Conservation (phyloP, 2,888 invertebrate genomes). For the Agriopis aurantiaria region DNA sequence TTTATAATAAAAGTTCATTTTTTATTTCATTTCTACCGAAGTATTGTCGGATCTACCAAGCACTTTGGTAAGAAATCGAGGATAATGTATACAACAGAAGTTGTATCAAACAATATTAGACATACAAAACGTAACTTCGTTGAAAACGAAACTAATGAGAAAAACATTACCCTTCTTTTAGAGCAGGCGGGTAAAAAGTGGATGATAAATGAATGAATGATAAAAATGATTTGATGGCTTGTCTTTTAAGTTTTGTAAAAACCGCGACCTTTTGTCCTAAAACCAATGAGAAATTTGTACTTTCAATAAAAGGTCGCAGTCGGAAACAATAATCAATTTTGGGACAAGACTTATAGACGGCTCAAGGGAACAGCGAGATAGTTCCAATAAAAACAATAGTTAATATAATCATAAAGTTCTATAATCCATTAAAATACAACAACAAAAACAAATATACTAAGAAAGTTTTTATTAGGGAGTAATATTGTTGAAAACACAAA, state of each 20-base stretch:
- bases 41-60: constrained; percentile 64
- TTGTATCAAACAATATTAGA: constrained; percentile 59
- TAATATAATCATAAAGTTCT: constrained; percentile 75
- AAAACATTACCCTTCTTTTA: constrained; percentile 24
- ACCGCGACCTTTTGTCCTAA: constrained; percentile 73
- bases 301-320: constrained; percentile 70
- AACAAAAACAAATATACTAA: constrained; percentile 81
- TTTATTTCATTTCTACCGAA: constrained; percentile 69
- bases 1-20: constrained; percentile 75
- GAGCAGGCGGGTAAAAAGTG: not conserved
- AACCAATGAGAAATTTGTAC: constrained; percentile 83
- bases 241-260: constrained; percentile 64
- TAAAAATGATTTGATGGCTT: constrained; percentile 62
- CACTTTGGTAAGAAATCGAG: constrained; percentile 60
- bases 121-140: constrained; percentile 63
- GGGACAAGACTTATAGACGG: constrained; percentile 41
- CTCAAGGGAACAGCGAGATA: constrained; percentile 55
- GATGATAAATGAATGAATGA: constrained; percentile 52
- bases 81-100: constrained; percentile 54
- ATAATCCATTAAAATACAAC: constrained; percentile 84
- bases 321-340: constrained; percentile 43
- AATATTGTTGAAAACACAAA: constrained; percentile 76
- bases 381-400: constrained; percentile 74
- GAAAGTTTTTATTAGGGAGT: constrained; percentile 60
- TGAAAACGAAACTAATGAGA: constrained; percentile 52